Evolutionary conservation across 1,140 invertebrate species (phyloP).

Genomic region (Drosophila pseudoobscura): DNA sequence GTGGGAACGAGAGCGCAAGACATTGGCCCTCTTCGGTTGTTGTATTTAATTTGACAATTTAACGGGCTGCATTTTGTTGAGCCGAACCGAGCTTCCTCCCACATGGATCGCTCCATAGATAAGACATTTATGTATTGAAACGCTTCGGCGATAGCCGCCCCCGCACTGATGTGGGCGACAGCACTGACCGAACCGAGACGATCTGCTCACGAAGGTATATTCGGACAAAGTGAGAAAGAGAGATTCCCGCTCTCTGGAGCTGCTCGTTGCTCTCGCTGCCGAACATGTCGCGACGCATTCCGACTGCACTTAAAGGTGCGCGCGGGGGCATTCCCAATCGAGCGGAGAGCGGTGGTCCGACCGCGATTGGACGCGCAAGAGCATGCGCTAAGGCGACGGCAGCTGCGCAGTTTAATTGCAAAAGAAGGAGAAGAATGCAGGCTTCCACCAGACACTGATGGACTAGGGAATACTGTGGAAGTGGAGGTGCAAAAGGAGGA

Average conservation of each 20-base stretch:
- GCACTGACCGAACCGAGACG: too few relatives aligned
- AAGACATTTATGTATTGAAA: constrained; percentile 19
- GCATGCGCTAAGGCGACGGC: constrained; percentile 29
- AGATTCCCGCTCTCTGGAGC: too few relatives aligned
- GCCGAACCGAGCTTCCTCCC: constrained; percentile 30
- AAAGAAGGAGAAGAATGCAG: background rate
- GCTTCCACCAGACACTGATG: background rate
- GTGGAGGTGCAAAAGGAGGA: too few relatives aligned
- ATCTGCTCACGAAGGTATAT: background rate
- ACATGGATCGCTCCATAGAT: constrained; percentile 21
- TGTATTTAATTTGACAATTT: constrained; percentile 66
- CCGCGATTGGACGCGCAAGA: constrained; percentile 36
- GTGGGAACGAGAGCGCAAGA: background rate
- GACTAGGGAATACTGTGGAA: background rate
- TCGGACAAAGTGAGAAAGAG: background rate
- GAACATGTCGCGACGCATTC: constrained; percentile 46
- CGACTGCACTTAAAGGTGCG: constrained; percentile 30
- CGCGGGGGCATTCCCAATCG: constrained; percentile 37
- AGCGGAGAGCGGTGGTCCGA: too few relatives aligned
- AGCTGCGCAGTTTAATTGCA: constrained; percentile 55
- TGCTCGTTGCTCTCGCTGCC: background rate
- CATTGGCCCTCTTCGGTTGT: constrained; percentile 20
- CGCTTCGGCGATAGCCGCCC: constrained; percentile 2
- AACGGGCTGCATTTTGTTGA: constrained; percentile 37
- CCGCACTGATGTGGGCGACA: background rate